Evolutionary conservation across 2,888 invertebrate species (phyloP), one percentile per base, ranked within the genome.

Genomic region (Epiblema foenella): DNA sequence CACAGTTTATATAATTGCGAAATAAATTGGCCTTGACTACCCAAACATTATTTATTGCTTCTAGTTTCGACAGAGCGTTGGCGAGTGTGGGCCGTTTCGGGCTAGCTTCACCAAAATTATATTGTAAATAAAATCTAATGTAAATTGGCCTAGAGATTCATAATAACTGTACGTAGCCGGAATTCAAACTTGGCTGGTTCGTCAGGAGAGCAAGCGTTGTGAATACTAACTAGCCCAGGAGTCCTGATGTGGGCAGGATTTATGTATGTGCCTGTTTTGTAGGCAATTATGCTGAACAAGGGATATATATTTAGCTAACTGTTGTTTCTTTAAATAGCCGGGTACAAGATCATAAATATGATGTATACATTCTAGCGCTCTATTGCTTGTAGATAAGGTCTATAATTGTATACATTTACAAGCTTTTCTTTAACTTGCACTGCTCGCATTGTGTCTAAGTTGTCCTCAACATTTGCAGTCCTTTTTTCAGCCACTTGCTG

Each of bases 1-100:
- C 4, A 11, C 11, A 12, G 12, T 2, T 42, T 42, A 15, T 56
- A 12, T 56, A 56, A 20, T 56, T 56, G 56, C n/a, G 29, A 56
- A 56, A 56, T 29, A 15, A 54, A 29, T 56, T 29, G n/a, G 56
- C 56, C 56, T 56, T 56, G 56, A 29, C 56, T 56, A 56, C 56
- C 3, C 29, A 29, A 56, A 29, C n/a, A 29, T 51, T 18, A 51
- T 65, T 51, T 18, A 51, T 65, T 73, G 67, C 66, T 33, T 52
- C 62, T 5, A 33, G 52, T 67, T 77, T 74, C 68, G 72, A 60
- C 68, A 69, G 42, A 15, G 59, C 66, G 81, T 79, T 74, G 82
- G 81, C 74, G 78, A 71, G 72, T 66, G 81, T 80, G 78, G 80
- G 81, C 9, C 9, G 33, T 72, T 71, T 72, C 46, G 63, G 66